These are phyloP conservation scores for Tineola bisselliella DNA, from an alignment of 2,888 invertebrate genomes.

Conservation along the genomic window DNA sequence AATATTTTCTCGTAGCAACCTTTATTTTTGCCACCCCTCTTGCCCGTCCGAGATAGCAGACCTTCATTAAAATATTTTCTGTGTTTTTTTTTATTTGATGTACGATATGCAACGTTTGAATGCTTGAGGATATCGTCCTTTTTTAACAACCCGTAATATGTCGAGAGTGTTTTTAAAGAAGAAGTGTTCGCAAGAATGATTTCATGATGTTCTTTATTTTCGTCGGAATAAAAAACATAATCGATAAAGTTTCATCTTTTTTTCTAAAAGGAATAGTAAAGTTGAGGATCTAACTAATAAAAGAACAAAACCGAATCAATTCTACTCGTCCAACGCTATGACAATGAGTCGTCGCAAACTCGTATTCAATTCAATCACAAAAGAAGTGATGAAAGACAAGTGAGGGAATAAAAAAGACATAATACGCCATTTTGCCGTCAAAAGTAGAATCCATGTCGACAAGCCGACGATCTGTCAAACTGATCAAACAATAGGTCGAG, in stretches of 20 bases:
- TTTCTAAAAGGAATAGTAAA: constrained; percentile 8
- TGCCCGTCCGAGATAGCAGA: constrained; percentile 18
- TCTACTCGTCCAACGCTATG: constrained; percentile 27
- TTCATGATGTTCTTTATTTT: not conserved
- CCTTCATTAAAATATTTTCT: constrained; percentile 26
- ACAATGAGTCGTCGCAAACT: constrained; percentile 48
- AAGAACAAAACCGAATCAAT: constrained; percentile 47
- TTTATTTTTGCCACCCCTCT: constrained; percentile 17
- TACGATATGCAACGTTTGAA: constrained; percentile 9
- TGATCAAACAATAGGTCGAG: constrained; percentile 51
- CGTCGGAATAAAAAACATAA: not conserved
- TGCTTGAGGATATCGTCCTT: not conserved
- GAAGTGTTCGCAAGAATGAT: not conserved
- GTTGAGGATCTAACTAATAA: constrained; percentile 22
- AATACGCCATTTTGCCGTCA: constrained; percentile 61
- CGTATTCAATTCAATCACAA: constrained; percentile 53
- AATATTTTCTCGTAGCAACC: constrained; percentile 17
- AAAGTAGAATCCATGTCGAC: constrained; percentile 56
- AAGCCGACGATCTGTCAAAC: constrained; percentile 57
- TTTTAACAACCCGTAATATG: not conserved
- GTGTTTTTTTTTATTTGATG: not conserved
- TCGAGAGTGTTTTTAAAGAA: not conserved
- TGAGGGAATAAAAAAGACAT: constrained; percentile 56
- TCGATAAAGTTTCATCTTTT: not conserved
- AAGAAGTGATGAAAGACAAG: constrained; percentile 64